These are phyloP conservation scores for Papilio gigon DNA, from an alignment of 2,888 invertebrate genomes.

Conservation along the genomic window DNA sequence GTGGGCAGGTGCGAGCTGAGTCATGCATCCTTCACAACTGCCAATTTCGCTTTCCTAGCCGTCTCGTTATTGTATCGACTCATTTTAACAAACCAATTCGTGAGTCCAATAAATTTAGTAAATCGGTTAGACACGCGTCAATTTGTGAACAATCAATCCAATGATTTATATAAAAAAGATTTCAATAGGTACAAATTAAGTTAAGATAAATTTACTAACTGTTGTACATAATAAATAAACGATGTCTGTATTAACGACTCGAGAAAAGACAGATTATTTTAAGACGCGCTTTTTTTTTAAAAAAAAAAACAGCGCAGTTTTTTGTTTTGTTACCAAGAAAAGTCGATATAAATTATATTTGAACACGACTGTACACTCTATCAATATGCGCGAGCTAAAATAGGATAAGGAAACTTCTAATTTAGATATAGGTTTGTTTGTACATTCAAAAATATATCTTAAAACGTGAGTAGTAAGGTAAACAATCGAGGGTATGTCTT, in stretches of 20 bases:
- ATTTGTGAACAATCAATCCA: neutral
- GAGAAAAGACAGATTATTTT: neutral
- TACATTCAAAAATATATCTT: slow-evolving; percentile 15
- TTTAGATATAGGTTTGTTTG: slow-evolving; percentile 42
- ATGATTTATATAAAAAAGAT: neutral
- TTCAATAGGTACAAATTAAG: neutral
- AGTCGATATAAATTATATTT: slow-evolving; percentile 23
- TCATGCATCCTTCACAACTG: slow-evolving; percentile 39
- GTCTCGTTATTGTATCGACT: slow-evolving; percentile 40
- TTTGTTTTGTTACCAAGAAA: slow-evolving; percentile 12
- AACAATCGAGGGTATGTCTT: neutral
- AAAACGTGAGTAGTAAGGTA: neutral
- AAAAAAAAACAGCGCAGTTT: neutral
- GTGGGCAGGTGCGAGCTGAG: slow-evolving; percentile 51
- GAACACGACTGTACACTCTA: slow-evolving; percentile 11
- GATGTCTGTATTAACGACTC: neutral
- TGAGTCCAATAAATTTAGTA: slow-evolving; percentile 34
- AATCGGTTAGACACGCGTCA: slow-evolving; percentile 28
- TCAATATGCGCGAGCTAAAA: slow-evolving; percentile 40
- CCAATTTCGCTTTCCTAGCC: slow-evolving; percentile 38
- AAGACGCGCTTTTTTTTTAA: neutral
- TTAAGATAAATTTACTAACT: neutral
- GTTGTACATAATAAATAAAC: neutral
- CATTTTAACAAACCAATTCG: slow-evolving; percentile 34
- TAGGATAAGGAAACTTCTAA: slow-evolving; percentile 51